A percentile compares a stretch with the other conserved stretches of the same genome.
phyloP scores from a whole-genome alignment of 2,797 vertebrate genomes.

The Gallinago stenura region DNA sequence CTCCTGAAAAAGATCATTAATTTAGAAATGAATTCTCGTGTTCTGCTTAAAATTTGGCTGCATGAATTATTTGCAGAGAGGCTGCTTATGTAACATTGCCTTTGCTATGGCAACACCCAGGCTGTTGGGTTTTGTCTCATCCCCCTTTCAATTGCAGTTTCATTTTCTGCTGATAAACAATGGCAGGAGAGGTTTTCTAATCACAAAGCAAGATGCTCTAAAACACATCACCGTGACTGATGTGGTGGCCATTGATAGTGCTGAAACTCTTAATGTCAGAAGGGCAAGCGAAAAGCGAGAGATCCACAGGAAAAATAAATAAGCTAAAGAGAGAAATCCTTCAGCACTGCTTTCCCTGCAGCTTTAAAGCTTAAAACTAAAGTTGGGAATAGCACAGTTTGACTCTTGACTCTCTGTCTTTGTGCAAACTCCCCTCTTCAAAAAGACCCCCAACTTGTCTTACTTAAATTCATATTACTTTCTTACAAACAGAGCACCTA shows the following conservation, averaged over 20 bases:
- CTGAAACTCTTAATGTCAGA: not conserved
- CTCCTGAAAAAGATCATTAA: constrained; percentile 19
- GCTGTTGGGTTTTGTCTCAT: constrained; percentile 48
- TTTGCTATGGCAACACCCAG: constrained; percentile 64
- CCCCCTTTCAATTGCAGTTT: constrained; percentile 24
- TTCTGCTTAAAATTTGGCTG: constrained; percentile 32
- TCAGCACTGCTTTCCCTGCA: not conserved
- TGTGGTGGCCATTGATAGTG: not conserved
- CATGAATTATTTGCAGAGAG: constrained; percentile 30
- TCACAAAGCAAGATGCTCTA: constrained; percentile 12
- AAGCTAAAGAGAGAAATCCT: not conserved
- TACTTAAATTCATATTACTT: not conserved
- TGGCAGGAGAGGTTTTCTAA: constrained; percentile 42
- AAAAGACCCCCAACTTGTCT: not conserved
- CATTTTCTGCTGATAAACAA: constrained; percentile 61
- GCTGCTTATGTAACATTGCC: constrained; percentile 52
- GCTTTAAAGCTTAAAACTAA: not conserved
- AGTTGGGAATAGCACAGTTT: not conserved
- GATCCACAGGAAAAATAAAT: constrained; percentile 1
- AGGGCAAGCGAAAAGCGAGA: not conserved
- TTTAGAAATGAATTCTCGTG: constrained; percentile 6
- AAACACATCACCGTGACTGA: not conserved
- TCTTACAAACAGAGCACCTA: not conserved
- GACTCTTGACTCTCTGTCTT: not conserved
- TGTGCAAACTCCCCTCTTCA: not conserved